phyloP scores from a whole-genome alignment of 2,113 vertebrate species.

The Phyllopteryx taeniolatus region DNA sequence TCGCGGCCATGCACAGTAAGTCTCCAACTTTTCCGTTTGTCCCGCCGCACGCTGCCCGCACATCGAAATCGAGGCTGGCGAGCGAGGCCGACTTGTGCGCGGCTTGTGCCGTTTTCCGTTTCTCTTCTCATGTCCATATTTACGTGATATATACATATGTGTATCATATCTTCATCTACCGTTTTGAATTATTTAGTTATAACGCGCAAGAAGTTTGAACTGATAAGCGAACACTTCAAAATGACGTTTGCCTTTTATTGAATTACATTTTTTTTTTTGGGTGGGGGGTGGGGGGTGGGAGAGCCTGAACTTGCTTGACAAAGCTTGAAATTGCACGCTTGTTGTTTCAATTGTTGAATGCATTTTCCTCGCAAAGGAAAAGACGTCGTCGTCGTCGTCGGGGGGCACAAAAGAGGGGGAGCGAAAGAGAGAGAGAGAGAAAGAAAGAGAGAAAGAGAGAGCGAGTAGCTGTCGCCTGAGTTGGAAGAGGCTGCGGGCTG shows the following conservation, averaged over 20 bases:
- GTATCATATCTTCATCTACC: too few species aligned
- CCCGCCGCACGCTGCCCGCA: neutral
- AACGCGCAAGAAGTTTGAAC: too few species aligned
- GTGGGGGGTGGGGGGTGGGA: neutral
- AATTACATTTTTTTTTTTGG: too few species aligned
- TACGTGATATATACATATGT: too few species aligned
- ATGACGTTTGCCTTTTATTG: too few species aligned
- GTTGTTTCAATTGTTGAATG: conserved; percentile 13
- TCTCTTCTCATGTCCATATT: neutral
- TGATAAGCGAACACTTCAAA: too few species aligned
- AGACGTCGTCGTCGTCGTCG: neutral
- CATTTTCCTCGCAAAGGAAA: neutral
- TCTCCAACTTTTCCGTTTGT: conserved; percentile 17
- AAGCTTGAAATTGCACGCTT: neutral
- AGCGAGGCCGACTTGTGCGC: too few species aligned
- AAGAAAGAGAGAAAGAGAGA: conserved; percentile 12
- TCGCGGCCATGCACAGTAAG: conserved; percentile 99
- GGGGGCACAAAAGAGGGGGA: neutral
- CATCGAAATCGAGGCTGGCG: neutral
- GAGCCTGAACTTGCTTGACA: neutral
- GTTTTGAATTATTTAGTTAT: neutral
- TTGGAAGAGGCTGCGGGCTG: too few species aligned
- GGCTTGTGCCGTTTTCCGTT: neutral
- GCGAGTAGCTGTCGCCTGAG: neutral
- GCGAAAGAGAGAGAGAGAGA: conserved; percentile 23